A percentile compares a stretch with the other conserved stretches of the same genome.
phyloP scores from a whole-genome alignment of 2,113 vertebrate species.

The Oncorhynchus tshawytscha region DNA sequence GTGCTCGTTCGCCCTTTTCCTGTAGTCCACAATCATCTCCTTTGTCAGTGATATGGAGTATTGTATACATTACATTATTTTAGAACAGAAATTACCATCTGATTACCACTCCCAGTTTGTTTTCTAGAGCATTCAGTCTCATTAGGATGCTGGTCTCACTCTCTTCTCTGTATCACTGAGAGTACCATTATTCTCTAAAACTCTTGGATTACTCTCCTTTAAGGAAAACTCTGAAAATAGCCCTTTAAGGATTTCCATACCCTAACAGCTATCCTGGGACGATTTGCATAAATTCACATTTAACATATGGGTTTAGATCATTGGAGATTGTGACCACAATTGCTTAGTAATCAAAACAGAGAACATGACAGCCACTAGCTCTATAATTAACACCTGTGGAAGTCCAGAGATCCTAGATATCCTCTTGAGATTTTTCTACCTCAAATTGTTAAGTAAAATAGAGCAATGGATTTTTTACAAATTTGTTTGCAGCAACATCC shows the following conservation, averaged over 20 bases:
- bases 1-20: too few species aligned
- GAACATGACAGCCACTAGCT: slow-evolving; percentile 1
- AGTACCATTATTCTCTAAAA: background rate
- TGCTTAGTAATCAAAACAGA: background rate
- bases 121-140: background rate
- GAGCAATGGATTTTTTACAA: background rate
- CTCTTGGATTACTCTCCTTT: background rate
- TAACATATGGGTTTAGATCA: background rate
- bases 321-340: background rate
- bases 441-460: background rate
- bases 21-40: too few species aligned
- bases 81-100: background rate
- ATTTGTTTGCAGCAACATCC: background rate
- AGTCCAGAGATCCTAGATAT: background rate
- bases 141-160: background rate
- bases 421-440: background rate
- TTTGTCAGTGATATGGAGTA: too few species aligned
- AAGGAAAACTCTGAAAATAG: too few species aligned
- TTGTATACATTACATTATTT: too few species aligned
- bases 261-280: background rate
- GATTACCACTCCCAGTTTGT: background rate
- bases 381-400: slow-evolving; percentile 1
- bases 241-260: background rate
- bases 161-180: background rate
- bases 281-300: background rate